Conservation (phyloP, 2,888 invertebrate species). For the Sarcophaga carnaria region DNA sequence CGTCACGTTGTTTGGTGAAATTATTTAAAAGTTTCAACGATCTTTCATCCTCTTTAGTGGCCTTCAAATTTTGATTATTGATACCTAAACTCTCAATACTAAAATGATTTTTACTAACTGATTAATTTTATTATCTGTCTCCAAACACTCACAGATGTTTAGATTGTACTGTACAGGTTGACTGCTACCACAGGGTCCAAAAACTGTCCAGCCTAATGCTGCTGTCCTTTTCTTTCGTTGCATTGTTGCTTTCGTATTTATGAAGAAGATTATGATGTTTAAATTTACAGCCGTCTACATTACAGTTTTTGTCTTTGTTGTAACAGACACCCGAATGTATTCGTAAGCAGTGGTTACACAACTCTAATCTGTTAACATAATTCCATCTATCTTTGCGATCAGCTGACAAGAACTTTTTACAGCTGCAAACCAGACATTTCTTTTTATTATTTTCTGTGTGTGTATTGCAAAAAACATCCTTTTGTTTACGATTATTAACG, state of each 20-base stretch:
- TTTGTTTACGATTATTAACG: slow-evolving; percentile 6
- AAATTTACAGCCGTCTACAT: slow-evolving; percentile 34
- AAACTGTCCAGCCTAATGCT: slow-evolving; percentile 23
- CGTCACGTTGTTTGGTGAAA: too few relatives aligned
- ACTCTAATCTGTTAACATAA: too few relatives aligned
- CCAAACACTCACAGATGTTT: slow-evolving; percentile 32
- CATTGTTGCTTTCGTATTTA: slow-evolving; percentile 22
- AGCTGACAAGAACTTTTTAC: slow-evolving; percentile 14
- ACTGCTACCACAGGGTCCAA: slow-evolving; percentile 24
- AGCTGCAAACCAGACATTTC: slow-evolving; percentile 11
- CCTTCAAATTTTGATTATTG: background rate
- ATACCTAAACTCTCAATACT: slow-evolving; percentile 42
- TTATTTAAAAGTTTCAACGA: too few relatives aligned
- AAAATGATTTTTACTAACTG: slow-evolving; percentile 23
- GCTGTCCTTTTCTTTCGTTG: background rate
- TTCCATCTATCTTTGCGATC: background rate
- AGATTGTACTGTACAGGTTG: slow-evolving; percentile 6
- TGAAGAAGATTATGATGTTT: slow-evolving; percentile 29
- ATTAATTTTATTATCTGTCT: background rate
- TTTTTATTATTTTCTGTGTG: slow-evolving; percentile 1
- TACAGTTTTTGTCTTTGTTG: slow-evolving; percentile 16
- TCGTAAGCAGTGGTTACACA: slow-evolving; percentile 12
- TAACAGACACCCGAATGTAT: slow-evolving; percentile 26
- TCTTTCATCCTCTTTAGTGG: background rate
- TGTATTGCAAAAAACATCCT: slow-evolving; percentile 14